Base-by-base conservation (phyloP, 2,797 vertebrate species). In the Hapalemur alaotrensis region DNA sequence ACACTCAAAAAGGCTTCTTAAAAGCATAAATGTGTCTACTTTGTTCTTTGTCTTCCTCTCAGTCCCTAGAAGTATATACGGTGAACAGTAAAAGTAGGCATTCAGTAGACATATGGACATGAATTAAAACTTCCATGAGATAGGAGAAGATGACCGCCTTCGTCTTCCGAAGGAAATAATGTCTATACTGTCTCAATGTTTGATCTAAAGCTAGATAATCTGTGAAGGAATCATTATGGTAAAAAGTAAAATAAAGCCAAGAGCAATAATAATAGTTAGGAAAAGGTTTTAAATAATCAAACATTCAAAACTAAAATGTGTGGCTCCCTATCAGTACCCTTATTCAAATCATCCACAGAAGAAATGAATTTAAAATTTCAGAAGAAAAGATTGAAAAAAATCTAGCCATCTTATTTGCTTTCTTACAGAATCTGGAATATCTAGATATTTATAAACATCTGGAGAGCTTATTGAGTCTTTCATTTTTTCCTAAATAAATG, bases 401-500 rank as follows among this genome's bases (percentile, higher is more conserved):
- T 87, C 17, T 54, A 81, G 23, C 15, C 13, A 46, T 76, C 8
- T 25, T 57, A 1, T 41, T 69, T 79, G 1, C 32, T 92, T 93
- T 90, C 25, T 89, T 82, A 25, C 4, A 59, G 30, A 50, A 70
- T 46, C 10, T 46, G 4, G 1, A 85, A 23, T 76, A 46, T 4
- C 12, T 14, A 70, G n/a, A 75, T 78, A 65, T 89, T 93, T 86
- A n/a, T 8, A 81, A 91, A 89, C 1, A 87, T 86, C 43, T 84
- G 38, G 54, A 79, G 15, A 81, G 35, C 35, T 72, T 75, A 65
- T 4, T 50, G 23, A 94, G 30, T 59, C 43, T 80, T 82, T 67
- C 38, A 78, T 84, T 83, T 93, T 92, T 80, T 84, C 11, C 57
- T 52, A 11, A 95, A 86, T 76, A 89, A 69, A 86, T 86, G 6